A percentile compares a stretch with the other conserved stretches of the same genome.
Evolutionary conservation across 2,113 vertebrate genomes (phyloP).

Genomic region (Ammodytes marinus): DNA sequence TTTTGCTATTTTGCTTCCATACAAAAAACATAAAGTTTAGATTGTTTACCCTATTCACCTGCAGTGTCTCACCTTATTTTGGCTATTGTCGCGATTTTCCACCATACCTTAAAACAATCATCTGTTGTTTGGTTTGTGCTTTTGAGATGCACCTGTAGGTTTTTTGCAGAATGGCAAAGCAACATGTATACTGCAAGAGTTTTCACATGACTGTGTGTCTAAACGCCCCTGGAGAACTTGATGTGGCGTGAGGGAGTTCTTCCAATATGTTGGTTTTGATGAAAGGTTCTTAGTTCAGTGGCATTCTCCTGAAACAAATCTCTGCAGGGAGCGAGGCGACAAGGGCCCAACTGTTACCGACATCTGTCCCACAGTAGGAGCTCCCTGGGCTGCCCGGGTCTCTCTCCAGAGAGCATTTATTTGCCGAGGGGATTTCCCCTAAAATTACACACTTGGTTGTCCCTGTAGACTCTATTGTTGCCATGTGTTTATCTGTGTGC

Average conservation of each 20-base stretch:
- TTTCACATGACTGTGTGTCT: conserved; percentile 10
- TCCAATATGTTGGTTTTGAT: conserved; percentile 19
- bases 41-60: too few relatives aligned
- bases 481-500: not conserved
- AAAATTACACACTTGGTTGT: conserved; percentile 6
- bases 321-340: conserved; percentile 13
- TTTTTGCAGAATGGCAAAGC: not conserved
- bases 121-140: conserved; percentile 1
- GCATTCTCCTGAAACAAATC: conserved; percentile 7
- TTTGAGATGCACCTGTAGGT: not conserved
- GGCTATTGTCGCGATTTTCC: not conserved
- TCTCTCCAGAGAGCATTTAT: conserved; percentile 35
- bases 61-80: not conserved
- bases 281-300: conserved; percentile 17
- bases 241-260: not conserved
- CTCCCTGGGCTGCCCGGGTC: conserved; percentile 13
- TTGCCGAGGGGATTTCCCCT: conserved; percentile 38
- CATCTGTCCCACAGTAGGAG: conserved; percentile 49
- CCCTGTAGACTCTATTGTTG: not conserved
- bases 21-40: too few relatives aligned
- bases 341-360: conserved; percentile 15
- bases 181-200: not conserved
- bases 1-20: too few relatives aligned
- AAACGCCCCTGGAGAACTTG: not conserved
- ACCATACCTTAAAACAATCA: not conserved